Evolutionary conservation across 2,888 invertebrate genomes (phyloP).

Genomic region (Abscondita cerata): DNA sequence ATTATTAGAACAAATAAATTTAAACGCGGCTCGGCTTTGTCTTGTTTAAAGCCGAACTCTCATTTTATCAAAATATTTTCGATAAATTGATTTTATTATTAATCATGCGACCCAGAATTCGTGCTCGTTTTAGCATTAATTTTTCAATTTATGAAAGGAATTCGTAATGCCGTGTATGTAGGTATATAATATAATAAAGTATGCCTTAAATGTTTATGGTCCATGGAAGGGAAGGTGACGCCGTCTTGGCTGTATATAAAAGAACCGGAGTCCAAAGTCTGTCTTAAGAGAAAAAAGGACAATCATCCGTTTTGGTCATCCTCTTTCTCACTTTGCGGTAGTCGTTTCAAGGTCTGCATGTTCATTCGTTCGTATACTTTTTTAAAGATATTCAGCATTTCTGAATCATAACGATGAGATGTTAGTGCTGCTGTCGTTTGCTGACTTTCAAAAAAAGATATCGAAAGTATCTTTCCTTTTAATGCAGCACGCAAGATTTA

Average conservation of each 20-base stretch:
- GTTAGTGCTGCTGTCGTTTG: background rate
- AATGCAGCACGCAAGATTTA: slow-evolving; percentile 10
- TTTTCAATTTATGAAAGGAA: background rate
- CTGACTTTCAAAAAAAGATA: slow-evolving; percentile 3
- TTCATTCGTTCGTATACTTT: slow-evolving; percentile 8
- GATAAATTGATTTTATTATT: no score
- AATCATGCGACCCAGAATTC: no score
- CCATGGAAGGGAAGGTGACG: slow-evolving; percentile 49
- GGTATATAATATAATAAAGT: no score
- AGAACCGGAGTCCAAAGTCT: slow-evolving; percentile 21
- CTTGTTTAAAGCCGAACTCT: no score
- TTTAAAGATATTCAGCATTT: slow-evolving; percentile 18
- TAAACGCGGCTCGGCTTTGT: no score
- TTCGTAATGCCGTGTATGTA: background rate
- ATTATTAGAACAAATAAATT: no score
- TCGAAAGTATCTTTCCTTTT: background rate
- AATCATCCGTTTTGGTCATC: background rate
- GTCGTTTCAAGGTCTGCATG: slow-evolving; percentile 29
- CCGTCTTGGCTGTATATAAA: slow-evolving; percentile 44
- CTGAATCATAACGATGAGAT: slow-evolving; percentile 15
- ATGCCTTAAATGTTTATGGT: slow-evolving; percentile 18
- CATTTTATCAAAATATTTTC: no score
- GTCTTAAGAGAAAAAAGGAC: slow-evolving; percentile 12
- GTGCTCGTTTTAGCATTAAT: no score
- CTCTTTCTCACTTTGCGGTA: slow-evolving; percentile 21